These are phyloP conservation scores for Nothocercus nigrocapillus DNA, from an alignment of 2,113 vertebrate species.

Conservation along the genomic window DNA sequence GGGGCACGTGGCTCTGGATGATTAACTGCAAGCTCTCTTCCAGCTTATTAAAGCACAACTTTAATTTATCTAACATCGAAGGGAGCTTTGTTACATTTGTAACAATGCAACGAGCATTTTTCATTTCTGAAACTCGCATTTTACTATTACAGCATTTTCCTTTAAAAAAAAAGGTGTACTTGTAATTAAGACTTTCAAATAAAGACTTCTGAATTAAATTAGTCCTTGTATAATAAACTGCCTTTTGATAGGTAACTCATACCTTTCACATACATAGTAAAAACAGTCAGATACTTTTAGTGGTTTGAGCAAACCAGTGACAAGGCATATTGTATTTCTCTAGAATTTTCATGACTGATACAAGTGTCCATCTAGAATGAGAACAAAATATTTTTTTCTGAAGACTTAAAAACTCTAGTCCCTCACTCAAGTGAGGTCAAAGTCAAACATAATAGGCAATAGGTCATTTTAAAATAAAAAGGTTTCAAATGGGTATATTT, in stretches of 20 bases:
- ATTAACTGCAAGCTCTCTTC: slow-evolving; percentile 48
- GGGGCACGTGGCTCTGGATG: slow-evolving; percentile 3
- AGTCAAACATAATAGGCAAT: background rate
- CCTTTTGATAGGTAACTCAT: slow-evolving; percentile 21
- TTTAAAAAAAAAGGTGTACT: slow-evolving; percentile 20
- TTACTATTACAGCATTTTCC: slow-evolving; percentile 38
- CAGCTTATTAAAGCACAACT: slow-evolving; percentile 36
- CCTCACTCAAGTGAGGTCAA: background rate
- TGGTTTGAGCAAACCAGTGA: background rate
- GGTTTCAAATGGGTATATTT: background rate
- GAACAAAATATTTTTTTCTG: background rate
- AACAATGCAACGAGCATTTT: slow-evolving; percentile 16
- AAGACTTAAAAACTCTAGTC: background rate
- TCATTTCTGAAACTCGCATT: slow-evolving; percentile 48
- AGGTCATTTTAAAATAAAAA: background rate
- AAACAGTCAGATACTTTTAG: background rate
- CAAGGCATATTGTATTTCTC: background rate
- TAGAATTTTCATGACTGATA: background rate
- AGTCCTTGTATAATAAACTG: background rate
- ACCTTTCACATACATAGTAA: background rate
- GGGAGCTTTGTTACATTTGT: background rate
- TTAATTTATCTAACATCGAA: slow-evolving; percentile 53
- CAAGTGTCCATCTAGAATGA: background rate
- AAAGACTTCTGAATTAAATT: slow-evolving; percentile 5
- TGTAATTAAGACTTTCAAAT: slow-evolving; percentile 66